Percentiles rank a stretch among this genome's conserved stretches.
Evolutionary conservation across 2,888 invertebrate genomes (phyloP).

Genomic region (Plagiodera versicolora): DNA sequence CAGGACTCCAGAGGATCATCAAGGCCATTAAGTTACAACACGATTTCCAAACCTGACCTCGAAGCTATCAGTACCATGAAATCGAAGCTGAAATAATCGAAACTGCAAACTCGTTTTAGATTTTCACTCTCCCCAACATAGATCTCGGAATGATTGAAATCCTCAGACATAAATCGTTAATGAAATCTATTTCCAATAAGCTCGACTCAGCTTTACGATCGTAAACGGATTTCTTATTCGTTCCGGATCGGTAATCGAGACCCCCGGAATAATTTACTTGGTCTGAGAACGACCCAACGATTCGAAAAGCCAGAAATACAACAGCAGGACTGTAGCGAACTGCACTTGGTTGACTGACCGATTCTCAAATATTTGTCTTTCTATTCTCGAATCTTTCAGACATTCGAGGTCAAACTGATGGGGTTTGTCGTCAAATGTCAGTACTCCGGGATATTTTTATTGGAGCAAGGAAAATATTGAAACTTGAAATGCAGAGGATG

Average conservation of each 20-base stretch:
- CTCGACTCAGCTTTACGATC: not conserved
- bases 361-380: not conserved
- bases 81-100: too few relatives aligned
- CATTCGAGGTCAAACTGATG: not conserved
- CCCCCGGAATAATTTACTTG: constrained; percentile 6
- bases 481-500: too few relatives aligned
- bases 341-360: not conserved
- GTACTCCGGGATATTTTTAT: not conserved
- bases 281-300: not conserved
- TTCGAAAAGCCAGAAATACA: not conserved
- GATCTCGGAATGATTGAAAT: not conserved
- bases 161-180: not conserved
- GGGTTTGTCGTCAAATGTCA: not conserved
- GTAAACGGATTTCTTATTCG: constrained; percentile 5
- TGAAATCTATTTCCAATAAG: not conserved
- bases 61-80: too few relatives aligned
- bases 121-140: too few relatives aligned
- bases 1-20: not conserved
- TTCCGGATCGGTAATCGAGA: constrained; percentile 6
- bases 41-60: too few relatives aligned
- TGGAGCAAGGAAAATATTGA: not conserved
- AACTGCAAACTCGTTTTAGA: too few relatives aligned
- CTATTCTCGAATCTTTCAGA: not conserved
- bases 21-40: too few relatives aligned
- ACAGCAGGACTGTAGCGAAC: not conserved